Percentiles rank a stretch among this genome's conserved stretches.
Evolutionary conservation across 2,888 invertebrate genomes (phyloP).

Genomic region (Sarcophaga rosellei): DNA sequence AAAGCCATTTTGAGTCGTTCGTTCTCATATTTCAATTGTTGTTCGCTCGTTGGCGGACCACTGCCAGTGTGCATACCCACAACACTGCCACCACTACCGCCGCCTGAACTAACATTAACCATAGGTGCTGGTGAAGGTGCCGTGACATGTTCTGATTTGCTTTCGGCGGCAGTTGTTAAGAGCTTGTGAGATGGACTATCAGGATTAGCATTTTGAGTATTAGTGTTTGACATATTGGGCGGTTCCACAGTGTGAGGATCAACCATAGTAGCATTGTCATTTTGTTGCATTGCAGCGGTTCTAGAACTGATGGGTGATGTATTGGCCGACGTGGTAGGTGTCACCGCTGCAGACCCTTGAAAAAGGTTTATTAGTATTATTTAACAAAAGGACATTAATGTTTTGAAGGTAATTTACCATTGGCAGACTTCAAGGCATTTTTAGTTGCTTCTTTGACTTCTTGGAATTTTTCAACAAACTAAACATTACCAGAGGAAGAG

Average conservation of each 20-base stretch:
- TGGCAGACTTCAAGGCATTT: slow-evolving; percentile 85
- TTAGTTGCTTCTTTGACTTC: slow-evolving; percentile 98
- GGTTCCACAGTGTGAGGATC: slow-evolving; percentile 82
- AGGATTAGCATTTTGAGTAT: slow-evolving; percentile 83
- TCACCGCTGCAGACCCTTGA: slow-evolving; percentile 85
- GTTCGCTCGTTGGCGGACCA: slow-evolving; percentile 82
- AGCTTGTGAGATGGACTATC: slow-evolving; percentile 81
- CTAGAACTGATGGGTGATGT: slow-evolving; percentile 91
- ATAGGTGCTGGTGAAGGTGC: slow-evolving; percentile 78
- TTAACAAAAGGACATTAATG: not conserved
- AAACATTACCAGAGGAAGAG: not conserved
- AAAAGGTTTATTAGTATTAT: not conserved
- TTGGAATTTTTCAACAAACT: slow-evolving; percentile 98
- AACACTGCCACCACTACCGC: slow-evolving; percentile 74
- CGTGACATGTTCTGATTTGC: slow-evolving; percentile 70
- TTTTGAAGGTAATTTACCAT: slow-evolving; percentile 77
- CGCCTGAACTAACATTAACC: slow-evolving; percentile 70
- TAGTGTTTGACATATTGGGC: slow-evolving; percentile 82
- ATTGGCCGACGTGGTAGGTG: slow-evolving; percentile 93
- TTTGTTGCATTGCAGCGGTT: slow-evolving; percentile 83
- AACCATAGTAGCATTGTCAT: slow-evolving; percentile 81
- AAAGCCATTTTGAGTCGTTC: slow-evolving; percentile 97
- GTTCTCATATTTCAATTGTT: slow-evolving; percentile 98
- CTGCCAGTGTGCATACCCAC: slow-evolving; percentile 76
- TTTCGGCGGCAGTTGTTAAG: slow-evolving; percentile 70